phyloP scores from a whole-genome alignment of 2,888 invertebrate species.

The Thumatha senex region DNA sequence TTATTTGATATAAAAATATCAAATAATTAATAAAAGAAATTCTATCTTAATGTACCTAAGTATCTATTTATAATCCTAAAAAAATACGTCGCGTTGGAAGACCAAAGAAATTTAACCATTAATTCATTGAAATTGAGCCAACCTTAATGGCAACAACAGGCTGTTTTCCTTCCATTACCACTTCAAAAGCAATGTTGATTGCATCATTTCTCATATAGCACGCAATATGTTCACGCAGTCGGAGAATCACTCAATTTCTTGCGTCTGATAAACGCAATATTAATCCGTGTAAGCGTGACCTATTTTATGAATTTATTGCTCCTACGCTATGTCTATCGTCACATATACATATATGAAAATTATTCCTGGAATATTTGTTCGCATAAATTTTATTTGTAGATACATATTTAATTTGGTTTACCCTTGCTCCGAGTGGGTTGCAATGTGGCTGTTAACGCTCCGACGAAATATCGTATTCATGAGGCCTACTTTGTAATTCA shows the following conservation, averaged over 20 bases:
- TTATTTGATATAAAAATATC: too few relatives aligned
- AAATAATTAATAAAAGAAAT: too few relatives aligned
- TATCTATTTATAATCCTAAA: too few relatives aligned
- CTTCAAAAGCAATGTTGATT: constrained; percentile 17
- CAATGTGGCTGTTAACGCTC: constrained; percentile 2
- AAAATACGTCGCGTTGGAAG: too few relatives aligned
- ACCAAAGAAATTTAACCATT: too few relatives aligned
- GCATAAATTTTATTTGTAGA: constrained; percentile 15
- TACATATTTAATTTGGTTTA: constrained; percentile 18
- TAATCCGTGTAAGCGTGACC: constrained; percentile 40
- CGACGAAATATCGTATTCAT: not conserved
- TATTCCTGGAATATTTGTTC: constrained; percentile 14
- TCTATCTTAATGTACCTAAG: too few relatives aligned
- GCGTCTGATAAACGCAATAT: constrained; percentile 37
- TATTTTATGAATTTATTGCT: constrained; percentile 38
- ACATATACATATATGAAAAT: constrained; percentile 4
- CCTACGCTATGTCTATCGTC: constrained; percentile 8
- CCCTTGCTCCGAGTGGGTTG: constrained; percentile 1
- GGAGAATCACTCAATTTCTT: constrained; percentile 35
- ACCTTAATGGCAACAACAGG: not conserved
- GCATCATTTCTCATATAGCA: constrained; percentile 21
- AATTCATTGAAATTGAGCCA: too few relatives aligned
- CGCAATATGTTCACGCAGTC: constrained; percentile 31
- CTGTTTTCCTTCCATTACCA: constrained; percentile 17
- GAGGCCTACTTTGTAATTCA: not conserved